Conservation (phyloP, 2,797 vertebrate genomes). For the Fratercula arctica region DNA sequence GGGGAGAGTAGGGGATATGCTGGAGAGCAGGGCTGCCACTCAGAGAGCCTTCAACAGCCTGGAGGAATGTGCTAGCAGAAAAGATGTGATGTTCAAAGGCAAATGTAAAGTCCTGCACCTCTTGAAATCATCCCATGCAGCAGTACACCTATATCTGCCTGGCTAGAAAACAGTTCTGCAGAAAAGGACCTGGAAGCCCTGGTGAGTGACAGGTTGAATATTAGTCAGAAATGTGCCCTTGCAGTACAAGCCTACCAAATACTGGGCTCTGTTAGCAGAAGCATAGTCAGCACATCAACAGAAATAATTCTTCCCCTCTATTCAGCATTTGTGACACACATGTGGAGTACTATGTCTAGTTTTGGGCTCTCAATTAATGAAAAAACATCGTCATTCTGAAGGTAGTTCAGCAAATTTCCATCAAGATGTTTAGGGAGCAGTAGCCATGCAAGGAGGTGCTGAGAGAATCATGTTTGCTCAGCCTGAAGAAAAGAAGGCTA, state of each 20-base stretch:
- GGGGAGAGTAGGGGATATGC: neutral
- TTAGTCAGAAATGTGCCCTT: neutral
- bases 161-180: neutral
- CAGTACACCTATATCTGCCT: neutral
- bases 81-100: neutral
- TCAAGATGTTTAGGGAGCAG: neutral
- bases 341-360: neutral
- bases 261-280: neutral
- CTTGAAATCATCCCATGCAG: neutral
- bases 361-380: neutral
- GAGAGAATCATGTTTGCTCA: neutral
- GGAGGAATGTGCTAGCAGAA: neutral
- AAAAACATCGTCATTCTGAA: neutral
- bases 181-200: neutral
- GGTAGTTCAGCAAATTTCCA: neutral
- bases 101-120: neutral
- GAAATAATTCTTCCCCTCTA: neutral
- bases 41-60: neutral
- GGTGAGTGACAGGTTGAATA: neutral
- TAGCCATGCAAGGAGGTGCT: neutral
- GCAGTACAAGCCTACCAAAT: neutral
- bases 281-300: neutral
- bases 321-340: neutral
- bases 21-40: neutral
- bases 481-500: neutral